Conservation (phyloP, 2,797 vertebrate genomes). For the Anableps anableps region DNA sequence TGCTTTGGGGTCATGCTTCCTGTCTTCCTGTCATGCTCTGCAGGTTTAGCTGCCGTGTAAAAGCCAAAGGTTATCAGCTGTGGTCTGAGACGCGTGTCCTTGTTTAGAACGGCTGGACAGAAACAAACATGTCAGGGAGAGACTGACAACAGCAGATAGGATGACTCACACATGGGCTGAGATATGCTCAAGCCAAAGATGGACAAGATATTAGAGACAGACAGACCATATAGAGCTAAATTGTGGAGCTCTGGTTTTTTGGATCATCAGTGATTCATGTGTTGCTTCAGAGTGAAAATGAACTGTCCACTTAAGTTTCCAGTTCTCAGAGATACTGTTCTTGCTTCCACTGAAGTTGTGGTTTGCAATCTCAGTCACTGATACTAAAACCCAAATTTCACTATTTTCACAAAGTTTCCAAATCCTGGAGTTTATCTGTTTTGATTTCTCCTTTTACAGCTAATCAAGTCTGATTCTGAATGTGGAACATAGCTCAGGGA, state of each 20-base stretch:
- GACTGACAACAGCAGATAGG: slow-evolving; percentile 39
- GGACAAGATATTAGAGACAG: slow-evolving; percentile 25
- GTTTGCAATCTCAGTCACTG: not conserved
- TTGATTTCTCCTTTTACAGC: not conserved
- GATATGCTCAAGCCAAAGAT: slow-evolving; percentile 19
- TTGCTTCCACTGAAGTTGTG: slow-evolving; percentile 6
- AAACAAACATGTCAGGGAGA: slow-evolving; percentile 22
- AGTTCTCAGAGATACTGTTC: not conserved
- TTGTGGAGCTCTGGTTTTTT: slow-evolving; percentile 5
- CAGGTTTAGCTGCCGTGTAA: slow-evolving; percentile 24
- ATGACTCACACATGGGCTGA: slow-evolving; percentile 12
- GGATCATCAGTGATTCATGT: not conserved
- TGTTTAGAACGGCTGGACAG: slow-evolving; percentile 21
- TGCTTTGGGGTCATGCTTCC: slow-evolving; percentile 19
- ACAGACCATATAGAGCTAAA: slow-evolving; percentile 8
- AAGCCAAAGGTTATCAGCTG: slow-evolving; percentile 37
- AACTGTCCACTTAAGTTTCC: not conserved
- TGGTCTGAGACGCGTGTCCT: slow-evolving; percentile 25
- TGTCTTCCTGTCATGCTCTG: slow-evolving; percentile 22
- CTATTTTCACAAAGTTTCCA: not conserved
- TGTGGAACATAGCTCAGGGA: slow-evolving; percentile 6
- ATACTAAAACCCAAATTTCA: slow-evolving; percentile 10
- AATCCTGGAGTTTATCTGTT: not conserved
- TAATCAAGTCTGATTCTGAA: not conserved
- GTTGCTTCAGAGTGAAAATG: slow-evolving; percentile 5